Base-by-base conservation (phyloP, 2,113 vertebrate species). In the Gila orcuttii region DNA sequence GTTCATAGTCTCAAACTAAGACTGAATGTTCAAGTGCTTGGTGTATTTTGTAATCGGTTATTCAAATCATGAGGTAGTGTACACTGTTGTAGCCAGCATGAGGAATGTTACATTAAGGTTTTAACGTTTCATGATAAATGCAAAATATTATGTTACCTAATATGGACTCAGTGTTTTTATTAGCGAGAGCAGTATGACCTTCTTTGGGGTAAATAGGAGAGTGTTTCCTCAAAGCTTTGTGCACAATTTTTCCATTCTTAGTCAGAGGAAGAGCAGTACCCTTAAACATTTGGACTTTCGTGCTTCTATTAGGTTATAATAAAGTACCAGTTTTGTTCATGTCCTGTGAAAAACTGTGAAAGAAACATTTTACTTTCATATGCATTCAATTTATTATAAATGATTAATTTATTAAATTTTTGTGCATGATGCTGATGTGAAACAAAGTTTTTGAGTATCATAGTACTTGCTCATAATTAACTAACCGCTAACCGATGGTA, bases 1-100 rank as follows among this genome's bases (percentile, higher is more conserved):
- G 47, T 75, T 79, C 19, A 86, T 59, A 60, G 1, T 60, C 33
- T 71, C 85, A 25, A 10, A 73, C 23, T 3, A 47, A 62, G 55
- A 80, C 78, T 81, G 33, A 59, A 57, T 60, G 21, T 80, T 42
- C 9, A 71, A 62, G 52, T 45, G n/a, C 39, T 64, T 79, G 76
- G 57, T 25, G 36, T 66, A 21, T 64, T 59, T 79, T 31, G 79
- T 64, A 47, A 47, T 66, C 0, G n/a, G 25, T 76, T 76, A 79
- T 79, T 45, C 4, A 42, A 79, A 42, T 79, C 6, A 62, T 42
- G 36, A 80, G 33, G 42, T n/a, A 60, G 7, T 73, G 36, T 23
- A 69, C 75, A 80, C 36, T 0, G 25, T 28, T 64, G 59, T 60
- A 25, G 21, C 57, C 31, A 59, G 45, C 15, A 76, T 52, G 52